These are phyloP conservation scores for Xerus rutilus DNA, from an alignment of 2,797 vertebrate species.

Conservation along the genomic window DNA sequence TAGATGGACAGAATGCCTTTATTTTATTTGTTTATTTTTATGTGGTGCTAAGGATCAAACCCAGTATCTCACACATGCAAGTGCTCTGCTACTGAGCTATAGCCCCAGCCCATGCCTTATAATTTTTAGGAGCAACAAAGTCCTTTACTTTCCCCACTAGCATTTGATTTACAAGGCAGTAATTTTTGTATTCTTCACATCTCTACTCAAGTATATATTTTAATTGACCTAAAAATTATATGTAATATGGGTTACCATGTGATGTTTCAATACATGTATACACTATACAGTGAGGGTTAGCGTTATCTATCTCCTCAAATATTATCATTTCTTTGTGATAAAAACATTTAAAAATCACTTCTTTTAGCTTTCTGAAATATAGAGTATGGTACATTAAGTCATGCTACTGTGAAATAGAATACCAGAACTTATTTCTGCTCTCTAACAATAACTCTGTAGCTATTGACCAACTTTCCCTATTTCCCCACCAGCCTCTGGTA, in stretches of 20 bases:
- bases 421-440: background rate
- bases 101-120: background rate
- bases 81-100: too few relatives aligned
- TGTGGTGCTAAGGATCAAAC: too few relatives aligned
- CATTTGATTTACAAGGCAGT: background rate
- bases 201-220: background rate
- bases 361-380: background rate
- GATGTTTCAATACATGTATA: background rate
- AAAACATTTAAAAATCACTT: background rate
- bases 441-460: background rate
- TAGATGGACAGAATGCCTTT: too few relatives aligned
- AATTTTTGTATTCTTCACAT: slow-evolving; percentile 24
- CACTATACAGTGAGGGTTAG: background rate
- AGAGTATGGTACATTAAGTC: background rate
- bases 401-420: background rate
- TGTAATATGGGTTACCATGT: background rate
- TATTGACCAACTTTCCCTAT: background rate
- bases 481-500: background rate
- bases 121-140: slow-evolving; percentile 39
- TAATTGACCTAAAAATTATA: background rate
- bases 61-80: too few relatives aligned
- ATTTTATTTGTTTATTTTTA: too few relatives aligned
- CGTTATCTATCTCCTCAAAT: background rate
- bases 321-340: background rate
- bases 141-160: slow-evolving; percentile 1